These are phyloP conservation scores for Eristalis pertinax DNA, from an alignment of 2,888 invertebrate genomes.

Conservation along the genomic window DNA sequence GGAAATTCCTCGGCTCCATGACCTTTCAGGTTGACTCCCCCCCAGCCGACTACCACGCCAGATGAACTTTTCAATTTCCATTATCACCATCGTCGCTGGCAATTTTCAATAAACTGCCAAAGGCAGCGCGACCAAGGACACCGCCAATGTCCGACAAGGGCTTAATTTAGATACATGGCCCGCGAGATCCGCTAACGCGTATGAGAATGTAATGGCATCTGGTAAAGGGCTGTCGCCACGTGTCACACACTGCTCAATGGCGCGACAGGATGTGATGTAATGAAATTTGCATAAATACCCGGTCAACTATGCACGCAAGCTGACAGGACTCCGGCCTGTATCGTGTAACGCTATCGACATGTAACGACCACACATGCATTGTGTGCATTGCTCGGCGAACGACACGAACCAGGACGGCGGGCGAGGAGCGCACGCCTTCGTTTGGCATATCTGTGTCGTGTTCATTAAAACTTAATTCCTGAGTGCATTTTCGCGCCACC, in stretches of 20 bases:
- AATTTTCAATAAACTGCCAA: too few species aligned
- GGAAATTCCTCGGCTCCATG: background rate
- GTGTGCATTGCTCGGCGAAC: background rate
- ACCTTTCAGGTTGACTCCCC: background rate
- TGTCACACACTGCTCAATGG: background rate
- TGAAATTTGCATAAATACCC: background rate
- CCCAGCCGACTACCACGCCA: background rate
- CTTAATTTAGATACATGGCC: background rate
- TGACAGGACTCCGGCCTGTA: constrained; percentile 20
- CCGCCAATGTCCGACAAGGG: background rate
- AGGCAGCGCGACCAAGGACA: background rate
- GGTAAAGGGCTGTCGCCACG: constrained; percentile 11
- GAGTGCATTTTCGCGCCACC: constrained; percentile 25
- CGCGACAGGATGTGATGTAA: background rate
- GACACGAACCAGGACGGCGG: background rate
- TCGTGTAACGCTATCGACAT: constrained; percentile 8
- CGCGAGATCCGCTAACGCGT: background rate
- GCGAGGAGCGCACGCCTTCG: background rate
- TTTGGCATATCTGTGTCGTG: constrained; percentile 8
- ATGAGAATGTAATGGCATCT: background rate
- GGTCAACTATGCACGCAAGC: background rate
- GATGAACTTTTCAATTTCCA: background rate
- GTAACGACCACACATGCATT: constrained; percentile 25
- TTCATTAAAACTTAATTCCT: constrained; percentile 43
- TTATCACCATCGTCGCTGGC: background rate